Evolutionary conservation across 2,797 vertebrate genomes (phyloP), one percentile per base, ranked within the genome.

Genomic region (Valencia hispanica): DNA sequence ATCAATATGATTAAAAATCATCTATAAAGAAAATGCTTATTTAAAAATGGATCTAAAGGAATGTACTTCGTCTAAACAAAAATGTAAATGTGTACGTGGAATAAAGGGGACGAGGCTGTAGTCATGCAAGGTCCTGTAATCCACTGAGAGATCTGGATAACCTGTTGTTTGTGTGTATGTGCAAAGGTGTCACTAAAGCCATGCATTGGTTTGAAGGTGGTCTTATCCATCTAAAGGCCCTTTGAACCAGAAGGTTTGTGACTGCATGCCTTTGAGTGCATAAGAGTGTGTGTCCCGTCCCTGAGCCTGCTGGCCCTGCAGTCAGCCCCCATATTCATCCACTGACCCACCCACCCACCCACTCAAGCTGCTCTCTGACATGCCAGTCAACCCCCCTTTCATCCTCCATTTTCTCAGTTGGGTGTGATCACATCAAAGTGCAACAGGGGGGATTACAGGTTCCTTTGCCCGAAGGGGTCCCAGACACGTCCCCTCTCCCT

Each of bases 361-460:
- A 27, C 72, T 69, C 68, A 69, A 12, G 48, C 61, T 69, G 53
- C 55, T 66, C 69, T 43, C 84, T 79, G 79, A 87, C 87, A 89
- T 20, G 14, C 59, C 50, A 70, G 48, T 71, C 68, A 73, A 41
- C 51, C 66, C 22, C 22, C 75, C 48, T 85, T 27, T 72, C 68
- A 57, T 75, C 57, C 82, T 81, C 79, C 74, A 36, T 79, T 55
- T 82, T 88, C 86, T 86, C 77, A 79, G 77, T 74, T 86, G 82
- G 80, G 79, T 85, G 88, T 87, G 87, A 93, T 80, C 75, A 91
- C 87, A 91, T 94, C 86, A 92, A 91, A 90, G 90, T 80, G 66
- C 85, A 88, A 89, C 77, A 80, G 70, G 53, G 84, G 84, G 91
- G 90, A 91, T 93, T 92, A 93, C 82, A 89, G 88, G 84, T 92